phyloP scores from a whole-genome alignment of 2,888 invertebrate genomes.

The Campopleginae sp. region DNA sequence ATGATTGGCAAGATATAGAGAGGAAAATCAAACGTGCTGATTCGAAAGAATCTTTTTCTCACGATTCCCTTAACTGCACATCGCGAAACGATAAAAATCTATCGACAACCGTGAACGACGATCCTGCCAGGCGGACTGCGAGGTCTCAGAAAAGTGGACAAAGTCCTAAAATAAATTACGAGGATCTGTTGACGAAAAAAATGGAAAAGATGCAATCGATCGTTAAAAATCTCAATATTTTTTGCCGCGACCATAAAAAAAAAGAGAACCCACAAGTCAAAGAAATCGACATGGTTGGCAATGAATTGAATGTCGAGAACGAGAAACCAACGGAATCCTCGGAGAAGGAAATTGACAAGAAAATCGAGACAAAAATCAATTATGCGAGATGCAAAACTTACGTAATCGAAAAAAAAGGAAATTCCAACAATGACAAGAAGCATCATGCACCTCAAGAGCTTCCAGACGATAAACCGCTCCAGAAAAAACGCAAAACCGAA shows the following conservation, averaged over 20 bases:
- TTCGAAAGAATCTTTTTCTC: constrained; percentile 12
- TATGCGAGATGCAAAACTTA: constrained; percentile 68
- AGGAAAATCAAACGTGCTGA: not conserved
- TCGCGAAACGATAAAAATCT: not conserved
- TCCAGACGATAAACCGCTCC: constrained; percentile 48
- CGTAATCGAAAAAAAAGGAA: constrained; percentile 59
- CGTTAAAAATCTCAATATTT: not conserved
- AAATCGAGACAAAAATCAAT: constrained; percentile 18
- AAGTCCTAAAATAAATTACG: not conserved
- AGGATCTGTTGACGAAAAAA: constrained; percentile 4
- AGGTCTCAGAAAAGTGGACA: not conserved
- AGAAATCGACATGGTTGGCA: not conserved
- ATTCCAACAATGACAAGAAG: not conserved
- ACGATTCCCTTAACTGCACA: not conserved
- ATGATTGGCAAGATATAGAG: not conserved
- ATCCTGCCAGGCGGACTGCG: not conserved
- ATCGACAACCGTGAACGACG: not conserved
- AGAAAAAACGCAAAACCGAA: constrained; percentile 50
- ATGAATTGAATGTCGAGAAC: not conserved
- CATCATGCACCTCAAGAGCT: constrained; percentile 46
- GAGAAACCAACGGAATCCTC: not conserved
- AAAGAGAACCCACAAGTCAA: not conserved
- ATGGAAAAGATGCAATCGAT: constrained; percentile 1
- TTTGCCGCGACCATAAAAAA: not conserved
- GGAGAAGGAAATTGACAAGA: constrained; percentile 11